phyloP scores from a whole-genome alignment of 2,888 invertebrate species.

The Spodoptera picta region DNA sequence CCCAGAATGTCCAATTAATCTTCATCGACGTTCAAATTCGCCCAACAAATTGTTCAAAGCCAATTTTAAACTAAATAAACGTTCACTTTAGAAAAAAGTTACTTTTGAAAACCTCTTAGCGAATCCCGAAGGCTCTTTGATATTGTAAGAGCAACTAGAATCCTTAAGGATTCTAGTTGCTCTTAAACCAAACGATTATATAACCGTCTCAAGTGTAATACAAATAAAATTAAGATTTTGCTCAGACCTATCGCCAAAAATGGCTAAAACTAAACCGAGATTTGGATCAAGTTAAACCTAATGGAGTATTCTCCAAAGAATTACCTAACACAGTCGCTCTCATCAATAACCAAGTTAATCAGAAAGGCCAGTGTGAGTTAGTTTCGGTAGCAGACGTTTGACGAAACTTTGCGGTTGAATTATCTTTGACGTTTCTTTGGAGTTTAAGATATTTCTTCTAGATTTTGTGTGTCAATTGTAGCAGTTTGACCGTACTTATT shows the following conservation, averaged over 20 bases:
- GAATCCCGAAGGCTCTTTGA: slow-evolving; percentile 6
- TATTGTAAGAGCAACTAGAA: neutral
- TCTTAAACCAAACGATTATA: slow-evolving; percentile 1
- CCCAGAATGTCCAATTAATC: no score
- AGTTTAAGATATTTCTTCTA: neutral
- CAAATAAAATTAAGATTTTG: slow-evolving; percentile 19
- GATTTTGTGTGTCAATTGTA: no score
- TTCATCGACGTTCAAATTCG: no score
- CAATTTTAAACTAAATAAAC: no score
- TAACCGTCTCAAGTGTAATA: slow-evolving; percentile 2
- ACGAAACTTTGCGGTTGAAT: slow-evolving; percentile 1
- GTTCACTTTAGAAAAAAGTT: slow-evolving; percentile 3
- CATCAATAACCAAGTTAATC: slow-evolving; percentile 74
- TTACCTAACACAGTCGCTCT: slow-evolving; percentile 54
- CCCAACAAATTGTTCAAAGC: no score
- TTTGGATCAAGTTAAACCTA: slow-evolving; percentile 46
- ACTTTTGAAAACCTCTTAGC: neutral
- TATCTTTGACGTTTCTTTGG: neutral
- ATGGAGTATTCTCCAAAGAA: slow-evolving; percentile 52
- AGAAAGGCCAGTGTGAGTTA: slow-evolving; percentile 62
- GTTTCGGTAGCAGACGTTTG: slow-evolving; percentile 24
- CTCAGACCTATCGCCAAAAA: slow-evolving; percentile 9
- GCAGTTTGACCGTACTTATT: no score
- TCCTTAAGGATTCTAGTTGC: no score
- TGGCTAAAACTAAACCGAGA: slow-evolving; percentile 4